These are phyloP conservation scores for Macrochelys suwanniensis DNA, from an alignment of 2,797 vertebrate species.

Conservation along the genomic window DNA sequence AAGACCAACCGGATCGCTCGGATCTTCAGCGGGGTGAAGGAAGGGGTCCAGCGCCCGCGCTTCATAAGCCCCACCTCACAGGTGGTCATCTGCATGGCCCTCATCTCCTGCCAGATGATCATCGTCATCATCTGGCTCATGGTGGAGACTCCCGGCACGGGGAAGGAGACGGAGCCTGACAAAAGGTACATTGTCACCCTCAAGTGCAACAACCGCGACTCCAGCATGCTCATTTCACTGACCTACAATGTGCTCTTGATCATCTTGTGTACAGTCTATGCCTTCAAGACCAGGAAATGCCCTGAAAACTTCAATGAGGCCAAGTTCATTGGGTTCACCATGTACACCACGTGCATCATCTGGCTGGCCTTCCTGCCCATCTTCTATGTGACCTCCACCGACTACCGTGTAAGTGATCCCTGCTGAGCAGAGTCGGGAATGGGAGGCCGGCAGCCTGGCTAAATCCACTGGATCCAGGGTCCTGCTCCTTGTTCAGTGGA, in stretches of 20 bases:
- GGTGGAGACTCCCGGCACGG: constrained; percentile 93
- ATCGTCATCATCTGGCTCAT: constrained; percentile 94
- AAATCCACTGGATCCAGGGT: neutral
- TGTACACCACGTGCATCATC: constrained; percentile 99
- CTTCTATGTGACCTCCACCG: constrained; percentile 98
- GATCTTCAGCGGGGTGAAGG: constrained; percentile 94
- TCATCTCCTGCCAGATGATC: constrained; percentile 97
- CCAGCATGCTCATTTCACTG: constrained; percentile 96
- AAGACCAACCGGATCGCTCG: constrained; percentile 98
- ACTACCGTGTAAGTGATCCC: constrained; percentile 91
- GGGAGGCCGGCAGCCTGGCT: neutral
- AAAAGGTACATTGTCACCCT: constrained; percentile 94
- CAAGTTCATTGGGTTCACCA: constrained; percentile 99
- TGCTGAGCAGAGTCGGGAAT: rapidly evolving
- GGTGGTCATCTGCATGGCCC: constrained; percentile 94
- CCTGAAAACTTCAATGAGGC: constrained; percentile 99
- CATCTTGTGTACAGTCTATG: constrained; percentile 96
- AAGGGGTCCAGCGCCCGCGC: constrained; percentile 93
- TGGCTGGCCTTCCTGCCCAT: constrained; percentile 99
- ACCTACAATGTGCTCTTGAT: constrained; percentile 98
- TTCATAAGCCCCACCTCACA: constrained; percentile 97
- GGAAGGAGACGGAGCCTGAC: constrained; percentile 93
- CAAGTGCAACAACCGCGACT: constrained; percentile 95
- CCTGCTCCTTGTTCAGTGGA: neutral
- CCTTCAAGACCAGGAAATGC: constrained; percentile 99